Evolutionary conservation across 2,888 invertebrate species (phyloP), one percentile per base, ranked within the genome.

Genomic region (Oligia strigilis): DNA sequence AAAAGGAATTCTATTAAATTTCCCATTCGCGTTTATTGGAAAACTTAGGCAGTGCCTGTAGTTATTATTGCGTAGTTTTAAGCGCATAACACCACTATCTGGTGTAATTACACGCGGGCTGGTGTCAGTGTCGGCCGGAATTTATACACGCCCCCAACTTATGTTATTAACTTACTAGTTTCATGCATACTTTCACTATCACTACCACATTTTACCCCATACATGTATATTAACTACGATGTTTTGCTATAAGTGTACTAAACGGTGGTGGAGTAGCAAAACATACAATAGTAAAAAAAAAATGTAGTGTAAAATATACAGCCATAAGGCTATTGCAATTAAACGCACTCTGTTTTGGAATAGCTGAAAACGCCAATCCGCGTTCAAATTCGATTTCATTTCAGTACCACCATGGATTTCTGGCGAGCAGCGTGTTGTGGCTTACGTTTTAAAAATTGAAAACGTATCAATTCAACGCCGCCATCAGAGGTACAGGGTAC

Each of bases 131-230:
- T 92, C 90, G 90, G 90, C 84, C 83, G 93, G 93, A 94, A 95
- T 95, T 95, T 94, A 93, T 94, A 93, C 93, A 92, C 92, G 89
- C 90, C 91, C 87, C 90, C 91, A 95, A 95, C 94, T 95, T 95
- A 91, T 90, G 94, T 94, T 95, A 95, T 95, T 95, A 95, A 95
- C 93, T 93, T 92, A 91, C 93, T 92, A 92, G 92, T 92, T 90
- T 90, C 83, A 88, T 91, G 92, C 91, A 94, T 93, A 93, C 93
- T 93, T 93, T 92, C 91, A 89, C 91, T 92, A 80, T 74, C 73
- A 82, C 89, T 88, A 80, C 75, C 78, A 81, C 83, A 80, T 72
- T 83, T 73, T 73, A 79, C 66, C 76, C 76, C 72, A 78, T 84
- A 84, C 55, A n/a, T 58, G 64, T 75, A 43, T 67, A 69, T 70